Percentiles rank a stretch among this genome's conserved stretches.
phyloP scores from a whole-genome alignment of 2,888 invertebrate species.

The Raillietiella orientalis region DNA sequence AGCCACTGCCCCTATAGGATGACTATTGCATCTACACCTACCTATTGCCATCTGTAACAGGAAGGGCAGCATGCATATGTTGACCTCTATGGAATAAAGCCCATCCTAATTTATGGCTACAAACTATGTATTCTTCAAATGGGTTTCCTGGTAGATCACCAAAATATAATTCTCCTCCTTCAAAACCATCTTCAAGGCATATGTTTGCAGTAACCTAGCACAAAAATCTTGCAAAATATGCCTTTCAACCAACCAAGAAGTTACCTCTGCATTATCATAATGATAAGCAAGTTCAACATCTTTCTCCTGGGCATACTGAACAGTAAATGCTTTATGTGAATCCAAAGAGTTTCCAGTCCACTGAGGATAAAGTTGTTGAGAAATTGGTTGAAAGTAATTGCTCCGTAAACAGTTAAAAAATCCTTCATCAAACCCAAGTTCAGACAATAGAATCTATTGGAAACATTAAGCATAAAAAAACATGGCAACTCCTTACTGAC shows the following conservation, averaged over 20 bases:
- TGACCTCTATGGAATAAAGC: constrained; percentile 14
- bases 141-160: constrained; percentile 10
- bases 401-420: constrained; percentile 12
- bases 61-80: constrained; percentile 14
- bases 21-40: constrained; percentile 4
- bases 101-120: constrained; percentile 9
- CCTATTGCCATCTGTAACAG: constrained; percentile 12
- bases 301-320: constrained; percentile 12
- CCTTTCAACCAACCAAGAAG: constrained; percentile 3
- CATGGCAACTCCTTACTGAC: constrained; percentile 8
- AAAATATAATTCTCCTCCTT: constrained; percentile 13
- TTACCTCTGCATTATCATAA: constrained; percentile 15
- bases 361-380: constrained; percentile 11
- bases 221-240: constrained; percentile 3
- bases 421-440: constrained; percentile 12
- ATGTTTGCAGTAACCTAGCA: constrained; percentile 13
- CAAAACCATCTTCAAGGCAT: constrained; percentile 12
- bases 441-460: constrained; percentile 12
- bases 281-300: constrained; percentile 14
- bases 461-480: not conserved
- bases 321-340: constrained; percentile 15
- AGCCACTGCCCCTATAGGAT: not conserved
- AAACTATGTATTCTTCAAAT: constrained; percentile 4
- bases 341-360: constrained; percentile 12
- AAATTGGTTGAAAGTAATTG: constrained; percentile 12